Evolutionary conservation across 2,797 vertebrate genomes (phyloP).

Genomic region (Sciaenops ocellatus): DNA sequence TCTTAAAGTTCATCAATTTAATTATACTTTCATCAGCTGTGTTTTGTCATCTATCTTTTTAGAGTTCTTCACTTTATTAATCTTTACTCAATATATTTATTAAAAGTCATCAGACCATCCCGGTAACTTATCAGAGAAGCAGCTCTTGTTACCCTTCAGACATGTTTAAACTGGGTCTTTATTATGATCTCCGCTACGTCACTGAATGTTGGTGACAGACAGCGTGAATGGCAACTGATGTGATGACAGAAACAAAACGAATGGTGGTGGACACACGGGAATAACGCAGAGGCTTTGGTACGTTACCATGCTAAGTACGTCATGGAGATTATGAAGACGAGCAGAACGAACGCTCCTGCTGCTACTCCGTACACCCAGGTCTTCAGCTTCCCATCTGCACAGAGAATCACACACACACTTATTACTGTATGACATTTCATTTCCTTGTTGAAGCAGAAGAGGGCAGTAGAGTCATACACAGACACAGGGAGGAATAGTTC

Average conservation of each 20-base stretch:
- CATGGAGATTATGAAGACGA: slow-evolving; percentile 98
- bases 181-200: slow-evolving; percentile 44
- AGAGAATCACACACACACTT: slow-evolving; percentile 61
- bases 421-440: not conserved
- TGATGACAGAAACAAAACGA: not conserved
- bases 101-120: not conserved
- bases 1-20: not conserved
- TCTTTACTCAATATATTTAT: not conserved
- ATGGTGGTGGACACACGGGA: not conserved
- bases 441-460: slow-evolving; percentile 27
- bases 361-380: slow-evolving; percentile 99
- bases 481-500: not conserved
- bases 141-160: not conserved
- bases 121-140: not conserved
- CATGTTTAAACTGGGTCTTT: not conserved
- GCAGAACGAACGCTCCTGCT: slow-evolving; percentile 95
- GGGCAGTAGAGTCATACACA: slow-evolving; percentile 40
- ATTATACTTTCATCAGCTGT: not conserved
- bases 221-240: not conserved
- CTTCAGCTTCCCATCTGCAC: slow-evolving; percentile 97
- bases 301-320: slow-evolving; percentile 99
- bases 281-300: not conserved
- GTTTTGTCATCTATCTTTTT: not conserved
- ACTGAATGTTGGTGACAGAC: slow-evolving; percentile 5
- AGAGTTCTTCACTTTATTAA: not conserved